Base-by-base conservation (phyloP, 2,888 invertebrate genomes). In the Notodonta ziczac region DNA sequence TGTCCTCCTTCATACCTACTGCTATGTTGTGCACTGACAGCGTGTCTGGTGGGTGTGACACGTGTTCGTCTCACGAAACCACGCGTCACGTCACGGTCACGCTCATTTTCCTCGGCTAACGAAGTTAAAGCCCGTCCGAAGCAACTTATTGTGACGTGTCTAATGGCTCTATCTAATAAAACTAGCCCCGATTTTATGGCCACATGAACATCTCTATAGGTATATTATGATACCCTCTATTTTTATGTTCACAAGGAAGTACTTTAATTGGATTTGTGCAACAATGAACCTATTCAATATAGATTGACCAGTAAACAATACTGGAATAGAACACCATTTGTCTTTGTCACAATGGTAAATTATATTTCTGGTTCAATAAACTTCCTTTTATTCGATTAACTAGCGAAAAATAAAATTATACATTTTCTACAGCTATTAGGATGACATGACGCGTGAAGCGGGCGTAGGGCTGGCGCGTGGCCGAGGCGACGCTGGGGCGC, bases 41-140 rank as follows among this genome's bases (percentile, higher is more conserved):
- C 65, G 65, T 60, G 70, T 67, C 55, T 64, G 65, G 70, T 71
- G 70, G 74, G 77, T 76, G 77, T 77, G 78, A 80, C 81, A 73
- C 72, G 71, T 68, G 72, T 72, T 69, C 73, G 70, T 78, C 74
- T 61, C 65, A 78, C 71, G 60, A 67, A 72, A 13, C 58, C 35
- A 60, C 64, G 56, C 73, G 65, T 71, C 70, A 73, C 76, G 74
- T 75, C 76, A 73, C 77, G 78, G 88, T 85, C 86, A 88, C 85
- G 88, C 86, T 85, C 78, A 87, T 90, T 85, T 88, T 87, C 86
- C 83, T 85, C 85, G 82, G 81, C 79, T 86, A 89, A 87, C 76
- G 78, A 88, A 85, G 80, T 81, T 78, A 77, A 74, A 61, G 63
- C 65, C 63, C 48, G 74, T 77, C 69, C 67, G 68, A 72, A 61